These are phyloP conservation scores for Poicephalus meyeri DNA, from an alignment of 2,113 vertebrate genomes.

Conservation along the genomic window DNA sequence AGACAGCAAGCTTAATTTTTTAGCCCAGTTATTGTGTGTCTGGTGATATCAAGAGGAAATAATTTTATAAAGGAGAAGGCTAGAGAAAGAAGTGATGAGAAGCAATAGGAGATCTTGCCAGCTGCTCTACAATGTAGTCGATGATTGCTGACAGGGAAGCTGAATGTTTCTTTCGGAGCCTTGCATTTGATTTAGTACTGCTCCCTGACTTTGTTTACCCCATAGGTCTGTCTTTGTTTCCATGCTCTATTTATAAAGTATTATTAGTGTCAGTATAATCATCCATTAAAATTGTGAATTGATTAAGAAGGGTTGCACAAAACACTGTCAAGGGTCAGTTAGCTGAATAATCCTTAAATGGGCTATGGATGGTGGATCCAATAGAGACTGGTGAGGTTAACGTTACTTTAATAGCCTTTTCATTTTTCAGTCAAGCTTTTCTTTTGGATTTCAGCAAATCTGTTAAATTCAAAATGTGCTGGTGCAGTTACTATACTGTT, in stretches of 20 bases:
- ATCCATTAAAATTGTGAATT: not conserved
- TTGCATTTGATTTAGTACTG: not conserved
- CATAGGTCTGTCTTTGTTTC: not conserved
- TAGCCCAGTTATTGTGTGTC: not conserved
- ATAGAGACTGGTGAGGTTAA: not conserved
- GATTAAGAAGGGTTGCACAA: not conserved
- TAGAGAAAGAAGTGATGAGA: not conserved
- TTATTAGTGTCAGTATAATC: not conserved
- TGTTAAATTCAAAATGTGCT: not conserved
- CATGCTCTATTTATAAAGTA: not conserved
- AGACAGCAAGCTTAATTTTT: not conserved
- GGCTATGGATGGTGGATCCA: not conserved
- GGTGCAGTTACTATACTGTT: not conserved
- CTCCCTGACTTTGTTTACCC: not conserved
- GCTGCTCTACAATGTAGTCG: not conserved
- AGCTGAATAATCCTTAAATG: not conserved
- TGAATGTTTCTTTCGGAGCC: not conserved
- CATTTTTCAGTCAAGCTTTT: not conserved
- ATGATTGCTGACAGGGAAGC: not conserved
- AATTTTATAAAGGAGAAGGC: not conserved
- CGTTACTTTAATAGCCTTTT: not conserved
- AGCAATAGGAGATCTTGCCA: not conserved
- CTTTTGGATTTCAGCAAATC: not conserved
- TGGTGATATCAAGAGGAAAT: constrained; percentile 33
- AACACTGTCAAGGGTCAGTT: not conserved